Evolutionary conservation across 2,113 vertebrate genomes (phyloP), one percentile per base, ranked within the genome.

Genomic region (Microtus oregoni): DNA sequence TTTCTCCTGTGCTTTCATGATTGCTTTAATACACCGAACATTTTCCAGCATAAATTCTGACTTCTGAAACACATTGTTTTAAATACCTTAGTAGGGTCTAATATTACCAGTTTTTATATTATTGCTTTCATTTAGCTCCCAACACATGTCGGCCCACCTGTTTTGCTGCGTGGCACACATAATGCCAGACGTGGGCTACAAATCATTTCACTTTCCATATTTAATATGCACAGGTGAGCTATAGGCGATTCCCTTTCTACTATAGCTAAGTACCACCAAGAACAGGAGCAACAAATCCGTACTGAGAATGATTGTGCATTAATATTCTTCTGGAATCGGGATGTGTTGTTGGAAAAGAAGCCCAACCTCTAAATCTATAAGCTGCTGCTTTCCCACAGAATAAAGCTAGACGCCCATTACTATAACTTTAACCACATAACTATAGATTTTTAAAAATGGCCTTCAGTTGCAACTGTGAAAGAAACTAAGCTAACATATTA

Each of bases 1-100:
- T 75, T 58, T 96, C 94, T 91, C 70, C 92, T 89, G 28, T 19
- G 92, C 94, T 96, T 91, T 89, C 50, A 92, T 28, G 82, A 35
- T 81, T 50, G 24, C 86, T 89, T 96, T 87, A 76, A 92, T 55
- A 50, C 93, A 24, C 35, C 30, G 73, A 77, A 55, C 22, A 50
- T 89, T 96, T 92, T 38, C 55, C 47, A 90, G 73, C 9, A 73
- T 58, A 41, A 76, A 30, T 19, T 75, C 63, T 87, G 81, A 67
- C 61, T 91, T 91, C 95, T 91, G n/a, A 94, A 91, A 92, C 58
- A 73, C 11, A 24, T 11, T 68, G 61, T 41, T 88, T 97, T 78
- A 75, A 93, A 96, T 32, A 14, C 26, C 61, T 86, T 41, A 78
- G 13, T 47, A 85, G 4, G 73, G 55, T 78, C 83, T 50, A 65